A percentile compares a stretch with the other conserved stretches of the same genome.
These are phyloP conservation scores for Heliocidaris tuberculata DNA, from an alignment of 35 echinoderm and acorn worm genomes.

Conservation along the genomic window DNA sequence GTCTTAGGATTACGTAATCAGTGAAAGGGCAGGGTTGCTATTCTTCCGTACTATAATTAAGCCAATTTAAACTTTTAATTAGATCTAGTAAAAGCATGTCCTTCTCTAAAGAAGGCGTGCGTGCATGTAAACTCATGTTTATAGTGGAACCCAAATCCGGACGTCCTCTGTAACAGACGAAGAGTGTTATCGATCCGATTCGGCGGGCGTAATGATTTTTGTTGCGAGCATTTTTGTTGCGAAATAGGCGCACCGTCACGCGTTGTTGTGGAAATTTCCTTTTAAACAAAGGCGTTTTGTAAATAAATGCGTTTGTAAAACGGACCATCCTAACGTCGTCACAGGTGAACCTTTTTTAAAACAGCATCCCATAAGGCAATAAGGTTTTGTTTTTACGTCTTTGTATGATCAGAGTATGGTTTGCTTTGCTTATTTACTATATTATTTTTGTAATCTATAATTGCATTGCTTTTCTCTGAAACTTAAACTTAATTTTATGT, in stretches of 20 bases:
- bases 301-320: too few species aligned
- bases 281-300: neutral
- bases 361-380: too few species aligned
- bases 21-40: neutral
- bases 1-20: slow-evolving; percentile 9
- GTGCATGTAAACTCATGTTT: neutral
- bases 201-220: neutral
- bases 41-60: neutral
- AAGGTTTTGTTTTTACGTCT: too few species aligned
- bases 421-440: too few species aligned
- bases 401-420: too few species aligned
- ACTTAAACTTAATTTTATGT: too few species aligned
- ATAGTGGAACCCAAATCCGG: neutral
- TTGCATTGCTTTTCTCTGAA: too few species aligned
- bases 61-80: slow-evolving; percentile 4
- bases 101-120: neutral
- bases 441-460: too few species aligned
- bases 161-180: neutral
- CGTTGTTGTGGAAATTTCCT: neutral
- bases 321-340: too few species aligned
- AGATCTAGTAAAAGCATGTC: neutral
- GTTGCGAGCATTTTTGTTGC: neutral
- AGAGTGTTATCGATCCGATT: neutral
- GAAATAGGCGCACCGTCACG: neutral
- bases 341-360: too few species aligned